Percentiles rank a stretch among this genome's conserved stretches.
These are phyloP conservation scores for Zele albiditarsus DNA, from an alignment of 2,888 invertebrate genomes.

Conservation along the genomic window DNA sequence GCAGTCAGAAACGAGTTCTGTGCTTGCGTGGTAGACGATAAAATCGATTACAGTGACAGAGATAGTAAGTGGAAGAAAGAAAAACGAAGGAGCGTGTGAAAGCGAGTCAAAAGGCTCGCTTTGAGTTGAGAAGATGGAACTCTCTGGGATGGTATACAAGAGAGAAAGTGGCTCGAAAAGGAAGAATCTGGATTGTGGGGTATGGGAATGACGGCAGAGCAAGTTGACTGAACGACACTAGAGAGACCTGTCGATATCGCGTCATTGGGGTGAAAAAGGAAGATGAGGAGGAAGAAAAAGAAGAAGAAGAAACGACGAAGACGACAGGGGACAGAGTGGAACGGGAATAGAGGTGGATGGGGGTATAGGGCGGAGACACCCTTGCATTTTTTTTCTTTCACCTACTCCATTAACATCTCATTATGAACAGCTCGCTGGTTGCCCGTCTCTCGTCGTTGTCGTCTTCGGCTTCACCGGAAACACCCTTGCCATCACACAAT, in stretches of 20 bases:
- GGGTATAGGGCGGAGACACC: conserved; percentile 55
- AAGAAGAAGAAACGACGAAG: conserved; percentile 16
- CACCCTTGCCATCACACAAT: conserved; percentile 30
- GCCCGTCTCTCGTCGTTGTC: conserved; percentile 44
- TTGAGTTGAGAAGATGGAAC: conserved; percentile 18
- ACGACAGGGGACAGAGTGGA: conserved; percentile 36
- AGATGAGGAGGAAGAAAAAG: conserved; percentile 16
- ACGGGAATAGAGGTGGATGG: conserved; percentile 2
- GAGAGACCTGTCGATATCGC: conserved; percentile 45
- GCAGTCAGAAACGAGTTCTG: conserved; percentile 25
- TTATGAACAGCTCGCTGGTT: conserved; percentile 69
- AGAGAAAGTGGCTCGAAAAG: conserved; percentile 5
- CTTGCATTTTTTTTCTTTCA: conserved; percentile 64
- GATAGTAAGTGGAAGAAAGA: background rate
- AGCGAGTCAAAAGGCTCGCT: conserved; percentile 28
- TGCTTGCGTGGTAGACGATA: conserved; percentile 5
- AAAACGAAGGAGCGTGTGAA: conserved; percentile 3
- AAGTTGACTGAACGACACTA: conserved; percentile 46
- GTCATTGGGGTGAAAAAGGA: conserved; percentile 10
- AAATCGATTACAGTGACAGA: background rate
- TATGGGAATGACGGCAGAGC: conserved; percentile 21
- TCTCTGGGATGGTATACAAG: background rate
- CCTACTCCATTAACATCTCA: conserved; percentile 72
- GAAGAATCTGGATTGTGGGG: conserved; percentile 34
- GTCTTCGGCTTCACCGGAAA: conserved; percentile 38